Evolutionary conservation across 2,888 invertebrate species (phyloP).

Genomic region (Lacanobia oleracea): DNA sequence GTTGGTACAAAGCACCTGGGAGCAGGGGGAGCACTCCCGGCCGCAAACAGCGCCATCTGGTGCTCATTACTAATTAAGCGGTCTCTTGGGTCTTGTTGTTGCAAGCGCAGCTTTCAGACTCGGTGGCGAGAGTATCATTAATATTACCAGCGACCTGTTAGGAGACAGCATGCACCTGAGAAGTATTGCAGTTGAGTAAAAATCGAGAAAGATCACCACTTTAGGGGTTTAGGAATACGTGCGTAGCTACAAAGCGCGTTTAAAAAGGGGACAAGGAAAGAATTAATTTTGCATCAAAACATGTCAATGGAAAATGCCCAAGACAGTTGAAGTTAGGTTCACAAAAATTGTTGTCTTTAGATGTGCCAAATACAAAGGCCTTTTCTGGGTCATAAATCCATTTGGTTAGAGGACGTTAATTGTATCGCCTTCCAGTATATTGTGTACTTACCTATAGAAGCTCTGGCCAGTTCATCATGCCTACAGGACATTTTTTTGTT

Average conservation of each 20-base stretch:
- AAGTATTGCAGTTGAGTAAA: not conserved
- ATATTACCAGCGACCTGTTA: conserved; percentile 18
- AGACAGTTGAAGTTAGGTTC: no score
- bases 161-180: conserved; percentile 5
- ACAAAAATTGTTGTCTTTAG: no score
- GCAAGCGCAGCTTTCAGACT: conserved; percentile 34
- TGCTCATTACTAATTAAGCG: conserved; percentile 48
- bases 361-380: no score
- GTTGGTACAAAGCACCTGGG: conserved; percentile 25
- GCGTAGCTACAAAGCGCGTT: not conserved
- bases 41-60: conserved; percentile 42
- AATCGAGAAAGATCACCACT: not conserved
- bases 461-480: not conserved
- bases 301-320: no score
- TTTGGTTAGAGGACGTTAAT: no score
- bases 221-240: not conserved
- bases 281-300: no score
- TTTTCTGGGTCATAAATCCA: no score
- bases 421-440: no score
- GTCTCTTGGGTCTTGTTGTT: conserved; percentile 41
- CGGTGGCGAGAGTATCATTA: conserved; percentile 51
- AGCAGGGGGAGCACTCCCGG: conserved; percentile 4
- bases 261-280: not conserved
- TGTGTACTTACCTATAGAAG: no score
- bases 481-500: conserved; percentile 67